Evolutionary conservation across 2,113 vertebrate genomes (phyloP).

Genomic region (Passer domesticus): DNA sequence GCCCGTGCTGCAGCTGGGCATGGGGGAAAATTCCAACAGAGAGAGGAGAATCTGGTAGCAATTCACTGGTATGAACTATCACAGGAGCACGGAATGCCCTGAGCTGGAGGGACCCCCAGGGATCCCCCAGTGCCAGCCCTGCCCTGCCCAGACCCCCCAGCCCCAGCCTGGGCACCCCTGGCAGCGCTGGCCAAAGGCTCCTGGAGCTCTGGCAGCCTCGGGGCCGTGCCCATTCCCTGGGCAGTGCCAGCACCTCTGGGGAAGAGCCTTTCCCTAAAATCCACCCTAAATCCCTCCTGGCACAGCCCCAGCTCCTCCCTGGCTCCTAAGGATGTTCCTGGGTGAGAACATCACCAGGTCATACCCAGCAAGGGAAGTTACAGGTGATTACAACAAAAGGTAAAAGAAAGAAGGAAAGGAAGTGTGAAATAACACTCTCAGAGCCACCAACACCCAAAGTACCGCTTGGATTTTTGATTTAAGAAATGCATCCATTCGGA

Average conservation of each 20-base stretch:
- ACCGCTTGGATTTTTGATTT: background rate
- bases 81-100: fast-evolving
- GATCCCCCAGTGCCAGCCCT: fast-evolving
- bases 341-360: background rate
- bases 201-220: background rate
- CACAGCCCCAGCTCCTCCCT: fast-evolving
- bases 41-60: background rate
- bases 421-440: background rate
- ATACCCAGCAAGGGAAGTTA: background rate
- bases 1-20: background rate
- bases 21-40: background rate
- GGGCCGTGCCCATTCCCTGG: background rate
- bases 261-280: fast-evolving
- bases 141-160: background rate
- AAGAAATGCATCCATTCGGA: background rate
- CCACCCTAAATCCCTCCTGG: background rate
- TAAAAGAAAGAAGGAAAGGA: background rate
- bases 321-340: background rate
- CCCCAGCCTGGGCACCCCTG: background rate
- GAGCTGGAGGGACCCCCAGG: fast-evolving
- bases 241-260: background rate
- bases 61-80: background rate
- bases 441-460: background rate
- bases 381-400: background rate
- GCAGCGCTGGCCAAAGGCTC: background rate